Base-by-base conservation (phyloP, 1,140 invertebrate species). In the Monochamus saltuarius region DNA sequence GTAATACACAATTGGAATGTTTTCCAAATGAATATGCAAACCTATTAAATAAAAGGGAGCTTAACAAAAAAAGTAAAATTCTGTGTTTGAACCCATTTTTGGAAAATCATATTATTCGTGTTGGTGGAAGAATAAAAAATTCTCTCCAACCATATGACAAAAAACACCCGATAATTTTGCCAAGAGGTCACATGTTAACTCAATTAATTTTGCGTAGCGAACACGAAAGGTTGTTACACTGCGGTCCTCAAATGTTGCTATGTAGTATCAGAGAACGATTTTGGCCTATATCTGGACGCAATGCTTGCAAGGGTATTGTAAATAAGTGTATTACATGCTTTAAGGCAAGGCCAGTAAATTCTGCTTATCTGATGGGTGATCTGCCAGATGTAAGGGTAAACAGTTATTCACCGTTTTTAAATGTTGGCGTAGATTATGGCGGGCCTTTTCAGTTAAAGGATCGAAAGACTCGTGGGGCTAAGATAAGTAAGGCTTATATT, bases 111-210 rank as follows among this genome's bases (percentile, higher is more conserved):
- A 64, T 72, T 40, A 17, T 74, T 14, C 56, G 67, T 36, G 72
- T 73, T 8, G 67, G 66, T 13, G 69, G 67, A n/a, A 59, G 70
- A 49, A 50, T 73, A 34, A 52, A 64, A 56, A 55, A 66, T 45
- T 51, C 67, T 35, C 16, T 49, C 29, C 49, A 65, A 14, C 2
- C 51, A 22, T 68, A 40, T 50, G 52, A 52, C 7, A 50, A 38
- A 50, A 70, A 64, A 53, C 59, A 65, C 51, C 63, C 65, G 4
- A 62, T 68, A n/a, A 51, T 68, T 22, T 14, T 68, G 40, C 66
- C 63, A 9, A 61, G 40, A 10, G 39, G 17, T 42, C 42, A 61
- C 61, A 29, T 56, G 7, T 56, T 70, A 36, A 64, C 68, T n/a
- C 43, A 55, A 34, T 16, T 54, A 35, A 56, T 69, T 7, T 51